Evolutionary conservation across 2,113 vertebrate genomes (phyloP).

Genomic region (Aptenodytes forsteri): DNA sequence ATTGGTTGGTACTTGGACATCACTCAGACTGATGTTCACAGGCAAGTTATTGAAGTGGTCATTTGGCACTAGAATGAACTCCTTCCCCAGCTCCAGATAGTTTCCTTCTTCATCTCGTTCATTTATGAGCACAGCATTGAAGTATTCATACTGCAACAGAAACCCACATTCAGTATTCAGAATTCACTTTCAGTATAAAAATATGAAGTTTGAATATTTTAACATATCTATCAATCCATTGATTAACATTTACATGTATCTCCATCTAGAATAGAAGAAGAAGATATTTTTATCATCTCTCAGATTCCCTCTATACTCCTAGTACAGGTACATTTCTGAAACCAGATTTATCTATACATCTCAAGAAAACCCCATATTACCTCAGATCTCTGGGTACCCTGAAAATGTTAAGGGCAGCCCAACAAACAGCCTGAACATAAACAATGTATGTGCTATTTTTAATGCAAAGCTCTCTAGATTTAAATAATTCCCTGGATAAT

Average conservation of each 20-base stretch:
- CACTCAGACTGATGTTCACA: constrained; percentile 95
- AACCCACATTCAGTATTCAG: not conserved
- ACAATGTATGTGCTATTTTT: not conserved
- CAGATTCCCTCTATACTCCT: not conserved
- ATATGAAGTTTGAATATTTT: not conserved
- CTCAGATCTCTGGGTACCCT: not conserved
- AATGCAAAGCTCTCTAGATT: not conserved
- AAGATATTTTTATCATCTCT: not conserved
- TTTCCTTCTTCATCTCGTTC: constrained; percentile 93
- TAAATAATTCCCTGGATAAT: not conserved
- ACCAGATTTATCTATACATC: not conserved
- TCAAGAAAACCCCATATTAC: not conserved
- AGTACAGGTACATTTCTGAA: not conserved
- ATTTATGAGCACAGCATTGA: constrained; percentile 97
- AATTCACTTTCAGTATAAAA: not conserved
- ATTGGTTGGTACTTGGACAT: constrained; percentile 97
- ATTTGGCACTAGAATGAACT: constrained; percentile 94
- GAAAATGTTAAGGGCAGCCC: not conserved
- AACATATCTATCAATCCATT: not conserved
- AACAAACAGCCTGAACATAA: not conserved
- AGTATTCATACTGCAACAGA: constrained; percentile 93
- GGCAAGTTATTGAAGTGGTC: constrained; percentile 98
- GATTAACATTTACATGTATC: not conserved
- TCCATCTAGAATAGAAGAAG: not conserved
- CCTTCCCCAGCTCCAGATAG: constrained; percentile 91